A percentile compares a stretch with the other conserved stretches of the same genome.
phyloP scores from a whole-genome alignment of 1,140 invertebrate species.

The Neodiprion pinetum region DNA sequence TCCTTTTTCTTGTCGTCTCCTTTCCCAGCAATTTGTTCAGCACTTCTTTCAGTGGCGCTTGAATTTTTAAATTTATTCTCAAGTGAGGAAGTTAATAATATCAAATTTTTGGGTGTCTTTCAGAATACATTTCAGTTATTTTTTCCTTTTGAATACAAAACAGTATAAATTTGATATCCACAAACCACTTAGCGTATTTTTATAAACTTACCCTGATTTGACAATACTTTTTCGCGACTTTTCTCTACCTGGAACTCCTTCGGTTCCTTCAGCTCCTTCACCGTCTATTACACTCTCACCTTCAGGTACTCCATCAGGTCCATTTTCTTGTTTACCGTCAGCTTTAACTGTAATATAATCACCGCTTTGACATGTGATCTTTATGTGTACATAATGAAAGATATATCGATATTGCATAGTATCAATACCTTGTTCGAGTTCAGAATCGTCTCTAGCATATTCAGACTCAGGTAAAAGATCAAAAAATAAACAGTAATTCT shows the following conservation, averaged over 20 bases:
- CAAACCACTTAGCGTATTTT: background rate
- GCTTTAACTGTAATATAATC: constrained; percentile 8
- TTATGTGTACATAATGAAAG: constrained; percentile 17
- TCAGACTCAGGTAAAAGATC: constrained; percentile 52
- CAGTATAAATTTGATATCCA: too few species aligned
- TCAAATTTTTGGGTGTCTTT: too few species aligned
- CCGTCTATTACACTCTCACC: background rate
- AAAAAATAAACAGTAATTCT: constrained; percentile 72
- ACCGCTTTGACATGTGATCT: constrained; percentile 14
- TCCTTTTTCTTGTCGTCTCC: constrained; percentile 18
- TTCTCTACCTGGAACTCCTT: constrained; percentile 16
- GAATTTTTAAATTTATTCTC: background rate
- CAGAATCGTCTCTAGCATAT: constrained; percentile 40
- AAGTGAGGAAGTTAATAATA: background rate
- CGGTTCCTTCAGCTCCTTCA: constrained; percentile 24
- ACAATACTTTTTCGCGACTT: constrained; percentile 19
- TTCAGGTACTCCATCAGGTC: constrained; percentile 18
- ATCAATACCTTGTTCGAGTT: constrained; percentile 34
- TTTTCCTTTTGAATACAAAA: too few species aligned
- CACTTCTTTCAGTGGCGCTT: background rate
- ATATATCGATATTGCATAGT: background rate
- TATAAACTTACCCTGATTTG: constrained; percentile 30
- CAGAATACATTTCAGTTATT: too few species aligned
- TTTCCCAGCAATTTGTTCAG: background rate
- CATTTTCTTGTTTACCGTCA: background rate